Evolutionary conservation across 2,113 vertebrate genomes (phyloP).

Genomic region (Tachuris rubrigastra): DNA sequence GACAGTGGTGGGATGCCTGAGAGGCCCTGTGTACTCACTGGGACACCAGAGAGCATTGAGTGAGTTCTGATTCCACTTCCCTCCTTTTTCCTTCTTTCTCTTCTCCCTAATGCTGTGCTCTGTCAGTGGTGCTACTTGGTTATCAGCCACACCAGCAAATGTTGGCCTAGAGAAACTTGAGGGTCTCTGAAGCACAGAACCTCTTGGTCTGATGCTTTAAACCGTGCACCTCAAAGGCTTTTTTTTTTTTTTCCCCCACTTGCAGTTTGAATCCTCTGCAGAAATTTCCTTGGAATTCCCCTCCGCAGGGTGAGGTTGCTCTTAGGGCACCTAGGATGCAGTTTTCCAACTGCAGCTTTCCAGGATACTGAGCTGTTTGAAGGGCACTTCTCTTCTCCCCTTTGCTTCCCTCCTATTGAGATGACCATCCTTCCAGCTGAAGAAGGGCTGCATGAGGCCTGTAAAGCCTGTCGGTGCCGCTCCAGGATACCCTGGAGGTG

Average conservation of each 20-base stretch:
- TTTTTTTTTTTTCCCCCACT: not conserved
- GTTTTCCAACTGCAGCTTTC: conserved; percentile 33
- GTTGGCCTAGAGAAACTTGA: conserved; percentile 30
- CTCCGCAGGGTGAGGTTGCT: conserved; percentile 45
- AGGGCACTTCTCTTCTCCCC: conserved; percentile 48
- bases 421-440: conserved; percentile 49
- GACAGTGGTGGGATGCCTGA: conserved; percentile 97
- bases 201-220: conserved; percentile 47
- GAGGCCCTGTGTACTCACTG: conserved; percentile 94
- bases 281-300: not conserved
- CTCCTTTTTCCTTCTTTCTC: conserved; percentile 62
- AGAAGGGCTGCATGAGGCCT: conserved; percentile 50
- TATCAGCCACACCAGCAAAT: conserved; percentile 29
- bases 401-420: not conserved
- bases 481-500: conserved; percentile 18
- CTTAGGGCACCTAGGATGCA: conserved; percentile 35
- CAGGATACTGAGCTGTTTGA: conserved; percentile 40
- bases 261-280: conserved; percentile 25
- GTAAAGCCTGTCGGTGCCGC: conserved; percentile 25
- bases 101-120: conserved; percentile 57
- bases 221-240: conserved; percentile 2
- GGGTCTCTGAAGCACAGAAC: conserved; percentile 38
- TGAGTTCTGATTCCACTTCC: conserved; percentile 79
- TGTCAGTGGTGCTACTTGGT: conserved; percentile 38
- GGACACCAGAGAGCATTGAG: conserved; percentile 96